Base-by-base conservation (phyloP, 2,888 invertebrate species). In the Caenorhabditis sinica region DNA sequence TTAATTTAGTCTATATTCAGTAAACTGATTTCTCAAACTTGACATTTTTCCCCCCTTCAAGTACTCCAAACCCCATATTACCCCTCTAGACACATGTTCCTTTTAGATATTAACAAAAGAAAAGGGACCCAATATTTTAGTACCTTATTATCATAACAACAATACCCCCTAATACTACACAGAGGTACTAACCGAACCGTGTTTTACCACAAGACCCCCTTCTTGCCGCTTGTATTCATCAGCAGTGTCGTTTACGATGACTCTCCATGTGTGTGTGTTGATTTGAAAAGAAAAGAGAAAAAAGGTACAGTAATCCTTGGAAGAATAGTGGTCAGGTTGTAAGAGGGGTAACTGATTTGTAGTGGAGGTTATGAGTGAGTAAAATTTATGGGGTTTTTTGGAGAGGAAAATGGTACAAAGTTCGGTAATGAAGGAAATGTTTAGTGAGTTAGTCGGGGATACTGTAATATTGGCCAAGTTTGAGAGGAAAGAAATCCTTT, bases 121-220 rank as follows among this genome's bases (percentile, higher is more conserved):
- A 40, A 8, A 20, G 20, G 20, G 20, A 49, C 49, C 49, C 49
- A 49, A 49, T 49, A 56, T 30, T 60, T 58, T 43, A 65, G 45
- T 45, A 65, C 65, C 68, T 51, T 49, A 82, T 82, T 82, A 82
- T 82, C 75, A 82, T 82, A 82, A 82, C 81, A 81, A 81, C 40
- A 51, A 28, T 36, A 49, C 40, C 49, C n/a, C 4, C 40, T 9
- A 40, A 51, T 68, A 8, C 11, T 28, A 13, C 25, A 13, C 36
- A 20, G 28, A 11, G 51, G 53, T 36, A 68, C 20, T 68, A 68
- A 68, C 51, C 79, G 53, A 79, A 79, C 79, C 79, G 79, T 79
- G 71, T 80, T 80, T 80, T 80, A 80, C 80, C 60, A 79, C 79
- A 79, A 79, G 43, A 17, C 53, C 25, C 51, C 36, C 43, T 49